A percentile compares a stretch with the other conserved stretches of the same genome.
phyloP scores from a whole-genome alignment of 2,888 invertebrate genomes.

The Pachliopta kotzebuea region DNA sequence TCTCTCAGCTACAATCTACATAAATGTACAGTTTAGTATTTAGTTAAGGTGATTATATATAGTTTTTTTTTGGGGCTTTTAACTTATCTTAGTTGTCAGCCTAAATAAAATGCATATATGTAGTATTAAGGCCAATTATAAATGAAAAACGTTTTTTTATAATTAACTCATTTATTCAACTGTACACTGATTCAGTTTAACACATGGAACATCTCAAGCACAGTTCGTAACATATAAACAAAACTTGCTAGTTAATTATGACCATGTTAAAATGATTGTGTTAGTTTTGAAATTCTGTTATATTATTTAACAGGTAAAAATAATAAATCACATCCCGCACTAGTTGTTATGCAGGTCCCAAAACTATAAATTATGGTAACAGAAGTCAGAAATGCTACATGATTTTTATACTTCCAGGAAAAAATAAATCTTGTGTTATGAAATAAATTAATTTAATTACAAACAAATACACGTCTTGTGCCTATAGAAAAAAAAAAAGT shows the following conservation, averaged over 20 bases:
- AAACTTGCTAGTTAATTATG: slow-evolving; percentile 49
- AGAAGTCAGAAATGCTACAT: slow-evolving; percentile 43
- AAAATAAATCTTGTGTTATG: slow-evolving; percentile 59
- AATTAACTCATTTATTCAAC: slow-evolving; percentile 77
- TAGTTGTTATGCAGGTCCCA: slow-evolving; percentile 30
- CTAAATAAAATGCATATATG: too few relatives aligned
- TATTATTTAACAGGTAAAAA: slow-evolving; percentile 44
- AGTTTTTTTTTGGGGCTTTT: too few relatives aligned
- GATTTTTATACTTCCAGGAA: slow-evolving; percentile 47
- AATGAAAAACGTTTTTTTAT: slow-evolving; percentile 47
- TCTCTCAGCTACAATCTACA: too few relatives aligned
- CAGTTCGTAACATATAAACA: slow-evolving; percentile 51
- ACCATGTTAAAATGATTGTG: slow-evolving; percentile 55
- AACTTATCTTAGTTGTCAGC: too few relatives aligned
- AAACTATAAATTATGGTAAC: slow-evolving; percentile 43
- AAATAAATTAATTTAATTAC: slow-evolving; percentile 78
- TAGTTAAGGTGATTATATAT: too few relatives aligned
- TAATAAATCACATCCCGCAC: slow-evolving; percentile 39
- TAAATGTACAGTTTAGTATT: too few relatives aligned
- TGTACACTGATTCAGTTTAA: slow-evolving; percentile 74
- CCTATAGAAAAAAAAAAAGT: slow-evolving; percentile 72
- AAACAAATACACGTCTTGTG: slow-evolving; percentile 73
- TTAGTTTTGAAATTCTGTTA: slow-evolving; percentile 47
- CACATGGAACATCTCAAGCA: slow-evolving; percentile 69
- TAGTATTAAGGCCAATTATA: not conserved